Base-by-base conservation (phyloP, 1,140 invertebrate genomes). In the Cepaea nemoralis region DNA sequence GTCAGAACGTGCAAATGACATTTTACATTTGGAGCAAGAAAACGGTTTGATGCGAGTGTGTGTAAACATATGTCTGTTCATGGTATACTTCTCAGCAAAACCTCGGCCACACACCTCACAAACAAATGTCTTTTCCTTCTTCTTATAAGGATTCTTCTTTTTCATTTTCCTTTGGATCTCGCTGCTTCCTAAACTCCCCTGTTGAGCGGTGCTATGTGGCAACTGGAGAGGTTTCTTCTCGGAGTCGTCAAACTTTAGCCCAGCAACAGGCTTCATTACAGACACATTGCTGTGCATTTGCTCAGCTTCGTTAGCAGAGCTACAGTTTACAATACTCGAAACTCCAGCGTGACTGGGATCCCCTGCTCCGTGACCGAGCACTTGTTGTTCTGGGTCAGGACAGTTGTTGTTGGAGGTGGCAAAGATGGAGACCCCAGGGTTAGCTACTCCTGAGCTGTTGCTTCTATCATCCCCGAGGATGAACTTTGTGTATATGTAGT, bases 41-140 rank as follows among this genome's bases (percentile, higher is more conserved):
- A 70, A 79, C 42, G 77, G 77, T 31, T 79, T 79, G 22, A 69
- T 37, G 33, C 33, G 37, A 8, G 77, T 79, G 55, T 77, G 76
- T 39, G 76, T 77, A 24, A 77, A 48, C 76, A 77, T 77, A 55
- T 77, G 76, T 3, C 76, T 27, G 37, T 66, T 77, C 40, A 77
- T 35, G 6, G 76, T 77, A n/a, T 77, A 77, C 55, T 66, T 77
- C 76, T 77, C 76, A 27, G 76, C 76, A 42, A 77, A 77, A 22
- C 76, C 76, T 2, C 76, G 50, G 0, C 76, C 76, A 40, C 76
- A 77, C 31, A 77, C 76, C 22, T 66, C 55, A 35, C 76, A 77
- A 37, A 77, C n/a, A 55, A 66, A 37, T 1, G 35, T 40, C 55
- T 77, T 77, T 12, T 77, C 76, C 55, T 77, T 77, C 76, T 77